Conservation (phyloP, 2,888 invertebrate species). For the Magallana nippona region DNA sequence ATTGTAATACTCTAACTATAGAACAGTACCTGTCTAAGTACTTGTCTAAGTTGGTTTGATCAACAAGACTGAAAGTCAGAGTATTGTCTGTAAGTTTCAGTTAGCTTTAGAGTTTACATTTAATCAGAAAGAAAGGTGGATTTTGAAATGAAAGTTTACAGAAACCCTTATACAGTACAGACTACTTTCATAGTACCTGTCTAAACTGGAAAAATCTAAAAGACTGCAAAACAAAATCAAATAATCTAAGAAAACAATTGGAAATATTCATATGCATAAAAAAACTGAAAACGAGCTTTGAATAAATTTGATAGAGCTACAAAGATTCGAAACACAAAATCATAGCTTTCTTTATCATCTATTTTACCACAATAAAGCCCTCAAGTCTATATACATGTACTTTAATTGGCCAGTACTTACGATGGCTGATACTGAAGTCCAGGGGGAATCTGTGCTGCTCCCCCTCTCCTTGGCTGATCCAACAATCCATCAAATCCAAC, state of each 20-base stretch:
- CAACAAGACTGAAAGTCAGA: not conserved
- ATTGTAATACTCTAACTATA: not conserved
- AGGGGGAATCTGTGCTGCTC: constrained; percentile 59
- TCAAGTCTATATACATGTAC: too few relatives aligned
- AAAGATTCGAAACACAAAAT: too few relatives aligned
- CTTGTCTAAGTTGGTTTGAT: constrained; percentile 8
- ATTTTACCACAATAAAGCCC: not conserved
- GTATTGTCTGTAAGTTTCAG: not conserved
- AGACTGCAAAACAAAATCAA: not conserved
- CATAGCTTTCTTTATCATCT: too few relatives aligned
- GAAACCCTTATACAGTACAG: not conserved
- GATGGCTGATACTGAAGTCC: constrained; percentile 69
- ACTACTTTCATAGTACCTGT: constrained; percentile 3
- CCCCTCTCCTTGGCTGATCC: constrained; percentile 58
- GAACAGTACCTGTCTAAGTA: not conserved
- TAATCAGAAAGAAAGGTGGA: not conserved
- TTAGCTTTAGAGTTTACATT: not conserved
- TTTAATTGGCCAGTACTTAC: constrained; percentile 60
- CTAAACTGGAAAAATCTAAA: constrained; percentile 27
- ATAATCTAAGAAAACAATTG: not conserved
- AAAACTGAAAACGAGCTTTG: too few relatives aligned
- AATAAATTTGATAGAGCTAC: too few relatives aligned
- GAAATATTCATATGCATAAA: not conserved
- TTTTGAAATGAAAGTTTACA: not conserved
- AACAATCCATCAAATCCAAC: constrained; percentile 66